Conservation (phyloP, 2,113 vertebrate species). For the Epinephelus cyanopodus region DNA sequence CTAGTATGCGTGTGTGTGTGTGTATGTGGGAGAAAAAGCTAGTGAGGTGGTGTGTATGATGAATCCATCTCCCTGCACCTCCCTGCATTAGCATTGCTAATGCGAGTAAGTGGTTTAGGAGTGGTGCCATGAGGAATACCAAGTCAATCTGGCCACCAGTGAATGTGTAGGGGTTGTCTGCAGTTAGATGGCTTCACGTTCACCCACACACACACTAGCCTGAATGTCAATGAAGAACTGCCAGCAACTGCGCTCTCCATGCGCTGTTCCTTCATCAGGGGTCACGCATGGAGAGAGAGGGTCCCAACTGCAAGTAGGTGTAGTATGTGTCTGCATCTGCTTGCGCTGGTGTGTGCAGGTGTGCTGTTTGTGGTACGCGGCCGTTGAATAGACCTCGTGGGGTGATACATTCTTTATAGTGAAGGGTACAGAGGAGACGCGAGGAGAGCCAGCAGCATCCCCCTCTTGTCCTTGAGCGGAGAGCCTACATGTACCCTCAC, state of each 20-base stretch:
- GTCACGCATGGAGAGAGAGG: slow-evolving; percentile 36
- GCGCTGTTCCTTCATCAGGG: slow-evolving; percentile 44
- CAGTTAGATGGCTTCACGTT: slow-evolving; percentile 32
- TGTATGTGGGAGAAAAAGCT: neutral
- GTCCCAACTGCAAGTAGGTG: slow-evolving; percentile 7
- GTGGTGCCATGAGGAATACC: slow-evolving; percentile 67
- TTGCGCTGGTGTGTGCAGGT: slow-evolving; percentile 6
- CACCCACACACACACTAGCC: slow-evolving; percentile 23
- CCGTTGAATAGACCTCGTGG: slow-evolving; percentile 31
- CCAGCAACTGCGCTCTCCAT: slow-evolving; percentile 41
- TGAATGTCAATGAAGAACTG: slow-evolving; percentile 69
- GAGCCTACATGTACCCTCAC: slow-evolving; percentile 32
- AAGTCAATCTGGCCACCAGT: slow-evolving; percentile 61
- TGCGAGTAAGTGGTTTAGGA: slow-evolving; percentile 62
- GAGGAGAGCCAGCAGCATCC: slow-evolving; percentile 37
- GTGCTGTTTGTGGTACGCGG: slow-evolving; percentile 37
- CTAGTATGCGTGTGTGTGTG: neutral
- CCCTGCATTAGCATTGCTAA: slow-evolving; percentile 71
- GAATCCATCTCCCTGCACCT: slow-evolving; percentile 44
- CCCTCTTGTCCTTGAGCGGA: slow-evolving; percentile 62
- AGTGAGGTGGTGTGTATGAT: slow-evolving; percentile 33
- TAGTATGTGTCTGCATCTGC: slow-evolving; percentile 7
- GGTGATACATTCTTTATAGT: slow-evolving; percentile 10
- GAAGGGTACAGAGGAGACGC: slow-evolving; percentile 36
- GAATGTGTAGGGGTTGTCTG: slow-evolving; percentile 57